Base-by-base conservation (phyloP, 2,888 invertebrate genomes). In the Scaptomyza parva region DNA sequence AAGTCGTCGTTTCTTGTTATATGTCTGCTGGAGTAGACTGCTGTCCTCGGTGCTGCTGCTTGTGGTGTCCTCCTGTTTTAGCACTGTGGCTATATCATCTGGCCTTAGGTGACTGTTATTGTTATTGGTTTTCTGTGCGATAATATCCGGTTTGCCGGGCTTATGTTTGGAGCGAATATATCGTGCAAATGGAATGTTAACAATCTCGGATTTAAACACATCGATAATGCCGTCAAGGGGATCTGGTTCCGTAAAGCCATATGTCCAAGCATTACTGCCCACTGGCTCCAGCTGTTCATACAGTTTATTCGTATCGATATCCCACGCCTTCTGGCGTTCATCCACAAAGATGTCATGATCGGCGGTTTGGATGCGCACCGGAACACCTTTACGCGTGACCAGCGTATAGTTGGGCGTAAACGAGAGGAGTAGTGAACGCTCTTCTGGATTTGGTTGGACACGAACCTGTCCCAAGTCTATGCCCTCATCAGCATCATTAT, bases 311-410 rank as follows among this genome's bases (percentile, higher is more conserved):
- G 93, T 93, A 70, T 94, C 94, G 54, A 93, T 93, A 92, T 97
- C 97, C 97, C 97, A 97, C 48, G 93, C 92, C 81, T 95, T 94
- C 40, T 94, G 94, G 76, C 95, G 95, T 86, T 97, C 96, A 77
- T 95, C 93, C 64, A 97, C 95, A 90, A 97, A 97, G 72, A 96
- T 93, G 86, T 97, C 97, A 48, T 96, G 95, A 84, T 95, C 95
- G 55, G 94, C 93, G 22, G 95, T 93, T 55, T 96, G 94, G 83
- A 96, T 92, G 80, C 95, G 95, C 39, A 98, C 97, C 24, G 95
- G 95, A 85, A 95, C 94, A 62, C 97, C 96, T 77, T 97, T 95
- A 54, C 98, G 94, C 71, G 97, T 95, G 83, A 95, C 93, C 89
- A 95, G 92, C 50, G 97, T 97, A 92, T 95, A 98, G 92, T 98